phyloP scores from a whole-genome alignment of 1,140 invertebrate species.

The Drosophila repletoides region DNA sequence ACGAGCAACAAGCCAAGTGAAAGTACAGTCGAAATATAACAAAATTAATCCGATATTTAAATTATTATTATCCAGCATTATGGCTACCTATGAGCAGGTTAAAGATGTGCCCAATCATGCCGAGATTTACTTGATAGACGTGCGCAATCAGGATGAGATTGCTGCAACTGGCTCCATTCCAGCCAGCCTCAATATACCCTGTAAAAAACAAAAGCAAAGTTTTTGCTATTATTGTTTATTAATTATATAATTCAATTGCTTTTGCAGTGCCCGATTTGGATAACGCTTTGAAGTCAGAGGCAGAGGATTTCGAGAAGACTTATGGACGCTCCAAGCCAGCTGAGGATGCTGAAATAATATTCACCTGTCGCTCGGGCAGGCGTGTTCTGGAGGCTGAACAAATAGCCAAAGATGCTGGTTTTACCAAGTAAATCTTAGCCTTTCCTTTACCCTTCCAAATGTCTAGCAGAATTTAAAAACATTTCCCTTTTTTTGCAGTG shows the following conservation, averaged over 20 bases:
- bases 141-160: constrained; percentile 86
- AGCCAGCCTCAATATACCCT: constrained; percentile 87
- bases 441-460: too few relatives aligned
- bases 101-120: constrained; percentile 82
- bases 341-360: constrained; percentile 83
- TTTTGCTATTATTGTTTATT: background rate
- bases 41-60: too few relatives aligned
- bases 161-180: constrained; percentile 86
- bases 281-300: constrained; percentile 75
- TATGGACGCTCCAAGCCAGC: constrained; percentile 83
- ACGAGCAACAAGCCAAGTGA: constrained; percentile 29
- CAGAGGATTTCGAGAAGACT: constrained; percentile 82
- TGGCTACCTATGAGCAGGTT: constrained; percentile 84
- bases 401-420: constrained; percentile 83
- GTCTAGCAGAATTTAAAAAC: too few relatives aligned
- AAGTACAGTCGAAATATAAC: too few relatives aligned
- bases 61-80: too few relatives aligned
- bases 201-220: constrained; percentile 80
- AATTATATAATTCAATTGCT: background rate
- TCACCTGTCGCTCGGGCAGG: constrained; percentile 83
- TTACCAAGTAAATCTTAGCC: constrained; percentile 82
- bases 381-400: constrained; percentile 83
- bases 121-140: constrained; percentile 86
- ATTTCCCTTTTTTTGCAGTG: constrained; percentile 85
- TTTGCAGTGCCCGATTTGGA: constrained; percentile 82